Evolutionary conservation across 1,140 invertebrate species (phyloP), one percentile per base, ranked within the genome.

Genomic region (Drosophila gunungcola): DNA sequence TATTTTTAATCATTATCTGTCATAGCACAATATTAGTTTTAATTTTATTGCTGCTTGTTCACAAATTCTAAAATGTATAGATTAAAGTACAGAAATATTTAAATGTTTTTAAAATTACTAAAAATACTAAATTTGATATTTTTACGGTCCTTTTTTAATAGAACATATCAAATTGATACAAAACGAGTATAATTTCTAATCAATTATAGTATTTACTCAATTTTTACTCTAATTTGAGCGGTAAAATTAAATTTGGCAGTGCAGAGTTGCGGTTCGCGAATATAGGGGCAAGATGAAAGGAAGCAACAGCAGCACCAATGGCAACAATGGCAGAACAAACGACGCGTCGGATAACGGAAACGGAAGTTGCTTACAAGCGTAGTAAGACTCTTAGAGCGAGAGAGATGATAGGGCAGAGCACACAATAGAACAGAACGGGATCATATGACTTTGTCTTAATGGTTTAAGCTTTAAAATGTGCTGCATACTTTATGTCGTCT

Each of bases 291-390:
- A n/a, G 70, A 53, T 52, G 53, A 48, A 42, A 48, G 69, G 27
- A 27, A 51, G 43, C 60, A 29, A 13, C 39, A 63, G 45, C 48
- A 63, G 39, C 67, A 39, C 53, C 72, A 70, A 56, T 61, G 57
- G 65, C 81, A 86, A 75, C 81, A 88, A 82, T 78, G 82, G 38
- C 46, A 78, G 69, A 73, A 84, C 82, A 80, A 77, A 81, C 65
- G 67, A 73, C 73, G 82, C 81, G 78, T 78, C 82, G 78, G 75
- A 79, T 83, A 86, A 78, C 69, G 82, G 83, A 86, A 86, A 79
- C 82, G 82, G 82, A 86, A 88, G 74, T 83, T 86, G 82, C 79
- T 86, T 75, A 88, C 82, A 88, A 79, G 74, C 70, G 63, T 76
- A 64, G 32, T 64, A 75, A 69, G 52, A 43, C 36, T 64, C 51